Evolutionary conservation across 64 coral and sea anemone genomes (phyloP), one percentile per base, ranked within the genome.

Genomic region (Cladopsammia gracilis): DNA sequence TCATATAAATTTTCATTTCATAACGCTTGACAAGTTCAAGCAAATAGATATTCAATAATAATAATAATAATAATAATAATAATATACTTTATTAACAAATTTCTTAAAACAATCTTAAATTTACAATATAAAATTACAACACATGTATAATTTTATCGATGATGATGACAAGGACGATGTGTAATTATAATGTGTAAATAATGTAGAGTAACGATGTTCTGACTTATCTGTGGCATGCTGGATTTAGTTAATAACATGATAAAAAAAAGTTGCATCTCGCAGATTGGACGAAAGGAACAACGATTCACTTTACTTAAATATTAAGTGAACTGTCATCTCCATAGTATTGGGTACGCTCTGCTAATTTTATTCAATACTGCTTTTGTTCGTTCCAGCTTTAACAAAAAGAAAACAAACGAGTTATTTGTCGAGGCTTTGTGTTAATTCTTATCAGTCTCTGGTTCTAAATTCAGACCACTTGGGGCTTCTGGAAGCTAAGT

Each of bases 361-460:
- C 51, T 84, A 66, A 50, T 7, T 62, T 66, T 84, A 12, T 84
- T 84, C 61, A 84, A 68, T 51, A 68, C 80, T 68, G 44, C 80
- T 84, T 67, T 68, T 84, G 60, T 67, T 84, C 19, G 45, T 82
- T 82, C 64, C 25, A 62, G 25, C 4, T 25, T 64, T 25, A 59
- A 82, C 58, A 58, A 44, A 82, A 64, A 25, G 78, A 82, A 64
- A 47, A 15, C 13, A 82, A 82, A 82, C 61, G n/a, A 84, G 20
- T 65, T 67, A 50, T 65, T 84, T 49, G 4, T 13, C 15, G 44
- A 24, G 18, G 80, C 19, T 23, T 67, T 22, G 44, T 51, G 43
- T 44, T 67, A 49, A 67, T 68, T 20, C 3, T 49, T 12, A 16
- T 77, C 53, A 7, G 19, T 84, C 43, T 82, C 54, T 82, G 15